Percentiles rank a stretch among this genome's conserved stretches.
Conservation (phyloP, 2,888 invertebrate species). For the Oithona nana region DNA sequence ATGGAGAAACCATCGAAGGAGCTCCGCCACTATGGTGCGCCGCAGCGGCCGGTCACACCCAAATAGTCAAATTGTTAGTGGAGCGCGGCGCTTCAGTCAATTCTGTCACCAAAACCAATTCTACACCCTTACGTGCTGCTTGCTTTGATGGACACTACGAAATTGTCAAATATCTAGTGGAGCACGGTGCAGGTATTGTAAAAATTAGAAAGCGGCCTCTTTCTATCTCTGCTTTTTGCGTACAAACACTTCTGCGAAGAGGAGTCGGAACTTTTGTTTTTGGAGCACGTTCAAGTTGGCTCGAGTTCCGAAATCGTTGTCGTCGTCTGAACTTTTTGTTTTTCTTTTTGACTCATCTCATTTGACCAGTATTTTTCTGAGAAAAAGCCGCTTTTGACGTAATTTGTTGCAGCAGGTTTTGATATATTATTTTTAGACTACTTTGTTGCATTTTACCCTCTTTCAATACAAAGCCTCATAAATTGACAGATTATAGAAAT, state of each 20-base stretch:
- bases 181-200: slow-evolving; percentile 53
- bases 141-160: slow-evolving; percentile 92
- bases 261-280: background rate
- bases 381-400: too few species aligned
- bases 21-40: slow-evolving; percentile 96
- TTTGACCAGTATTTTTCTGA: background rate
- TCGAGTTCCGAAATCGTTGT: background rate
- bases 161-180: slow-evolving; percentile 78
- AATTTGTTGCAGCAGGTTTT: too few species aligned
- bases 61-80: slow-evolving; percentile 64
- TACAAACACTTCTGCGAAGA: background rate
- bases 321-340: too few species aligned
- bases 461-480: too few species aligned
- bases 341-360: too few species aligned
- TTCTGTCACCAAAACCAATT: slow-evolving; percentile 80
- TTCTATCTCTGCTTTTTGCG: too few species aligned
- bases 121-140: slow-evolving; percentile 80
- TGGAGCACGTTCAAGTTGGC: background rate
- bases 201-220: too few species aligned
- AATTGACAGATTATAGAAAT: too few species aligned
- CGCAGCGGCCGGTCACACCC: slow-evolving; percentile 79
- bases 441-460: too few species aligned
- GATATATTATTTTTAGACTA: too few species aligned
- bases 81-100: slow-evolving; percentile 75
- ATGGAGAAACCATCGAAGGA: slow-evolving; percentile 89